Conservation (phyloP, 92 coral and sea anemone genomes). For the Blastomussa wellsi region DNA sequence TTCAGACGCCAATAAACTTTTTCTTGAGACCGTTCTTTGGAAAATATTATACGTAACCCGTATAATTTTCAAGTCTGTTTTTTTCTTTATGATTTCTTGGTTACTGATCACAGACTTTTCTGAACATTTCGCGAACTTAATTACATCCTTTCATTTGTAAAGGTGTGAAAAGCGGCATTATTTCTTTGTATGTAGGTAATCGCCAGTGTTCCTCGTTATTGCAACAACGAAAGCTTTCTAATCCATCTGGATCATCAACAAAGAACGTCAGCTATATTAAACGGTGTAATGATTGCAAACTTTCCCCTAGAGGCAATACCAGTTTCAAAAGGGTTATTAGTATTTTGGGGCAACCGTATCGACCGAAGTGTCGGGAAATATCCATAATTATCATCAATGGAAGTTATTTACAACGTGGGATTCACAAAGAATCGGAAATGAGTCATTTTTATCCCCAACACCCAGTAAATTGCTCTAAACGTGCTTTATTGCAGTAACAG, state of each 20-base stretch:
- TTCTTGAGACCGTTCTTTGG: neutral
- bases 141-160: conserved; percentile 29
- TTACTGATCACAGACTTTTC: neutral
- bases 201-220: conserved; percentile 1
- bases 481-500: neutral
- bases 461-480: neutral
- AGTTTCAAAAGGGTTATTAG: neutral
- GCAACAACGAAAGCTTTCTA: neutral
- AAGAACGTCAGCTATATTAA: conserved; percentile 6
- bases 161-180: conserved; percentile 47
- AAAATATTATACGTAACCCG: no score
- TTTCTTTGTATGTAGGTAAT: conserved; percentile 23
- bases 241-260: conserved; percentile 24
- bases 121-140: conserved; percentile 28
- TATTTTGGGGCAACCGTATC: neutral
- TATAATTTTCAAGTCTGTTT: neutral
- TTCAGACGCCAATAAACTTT: neutral
- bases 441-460: neutral
- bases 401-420: conserved; percentile 8
- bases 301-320: neutral
- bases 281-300: neutral
- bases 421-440: conserved; percentile 34
- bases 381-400: neutral
- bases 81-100: neutral
- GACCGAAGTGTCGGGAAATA: neutral